Percentiles rank a stretch among this genome's conserved stretches.
phyloP scores from a whole-genome alignment of 2,113 vertebrate species.

The Oophaga pumilio region DNA sequence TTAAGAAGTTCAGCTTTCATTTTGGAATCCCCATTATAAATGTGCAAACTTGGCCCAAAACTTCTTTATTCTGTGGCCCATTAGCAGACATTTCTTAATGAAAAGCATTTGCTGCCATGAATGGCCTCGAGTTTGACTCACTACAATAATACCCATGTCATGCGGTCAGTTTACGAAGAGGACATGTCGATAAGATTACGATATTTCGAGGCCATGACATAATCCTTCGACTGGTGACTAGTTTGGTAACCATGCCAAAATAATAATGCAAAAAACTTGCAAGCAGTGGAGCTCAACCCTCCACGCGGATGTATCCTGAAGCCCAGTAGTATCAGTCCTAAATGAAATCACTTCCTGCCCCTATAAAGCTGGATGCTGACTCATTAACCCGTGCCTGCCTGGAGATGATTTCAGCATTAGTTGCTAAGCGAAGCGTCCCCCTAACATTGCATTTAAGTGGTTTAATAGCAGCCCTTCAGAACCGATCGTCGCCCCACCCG shows the following conservation, averaged over 20 bases:
- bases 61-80: no score
- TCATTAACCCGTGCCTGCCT: conserved; percentile 55
- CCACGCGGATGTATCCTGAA: neutral
- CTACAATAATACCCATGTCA: neutral
- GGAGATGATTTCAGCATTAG: conserved; percentile 34
- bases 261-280: conserved; percentile 31
- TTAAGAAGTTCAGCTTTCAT: no score
- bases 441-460: conserved; percentile 51
- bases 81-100: neutral
- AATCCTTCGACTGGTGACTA: conserved; percentile 5
- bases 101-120: neutral
- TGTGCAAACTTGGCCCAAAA: no score
- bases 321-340: neutral
- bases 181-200: conserved; percentile 21
- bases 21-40: no score
- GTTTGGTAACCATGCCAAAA: conserved; percentile 31
- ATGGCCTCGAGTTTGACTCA: neutral
- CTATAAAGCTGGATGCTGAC: neutral
- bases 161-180: neutral
- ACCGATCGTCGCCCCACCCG: conserved; percentile 56
- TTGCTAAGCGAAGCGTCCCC: conserved; percentile 42
- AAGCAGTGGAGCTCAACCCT: conserved; percentile 7
- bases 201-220: conserved; percentile 42
- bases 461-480: conserved; percentile 35
- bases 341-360: conserved; percentile 40